A percentile compares a stretch with the other conserved stretches of the same genome.
phyloP scores from a whole-genome alignment of 2,113 vertebrate species.

The Heterotis niloticus region DNA sequence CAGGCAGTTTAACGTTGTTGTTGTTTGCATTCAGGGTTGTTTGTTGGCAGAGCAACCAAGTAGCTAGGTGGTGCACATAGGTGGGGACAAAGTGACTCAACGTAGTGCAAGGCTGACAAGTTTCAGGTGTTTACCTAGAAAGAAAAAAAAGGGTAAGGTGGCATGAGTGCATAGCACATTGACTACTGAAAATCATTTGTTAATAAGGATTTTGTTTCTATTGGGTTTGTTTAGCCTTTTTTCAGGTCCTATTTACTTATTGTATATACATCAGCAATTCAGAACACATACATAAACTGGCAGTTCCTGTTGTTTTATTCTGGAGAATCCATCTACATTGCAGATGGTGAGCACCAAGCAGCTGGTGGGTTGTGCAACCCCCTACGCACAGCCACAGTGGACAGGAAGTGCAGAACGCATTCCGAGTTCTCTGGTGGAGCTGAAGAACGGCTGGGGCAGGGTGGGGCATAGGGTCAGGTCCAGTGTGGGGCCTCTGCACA shows the following conservation, averaged over 20 bases:
- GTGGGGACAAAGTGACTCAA: neutral
- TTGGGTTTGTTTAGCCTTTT: neutral
- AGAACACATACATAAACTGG: neutral
- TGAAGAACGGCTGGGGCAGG: conserved; percentile 9
- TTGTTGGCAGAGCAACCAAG: neutral
- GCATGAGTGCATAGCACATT: neutral
- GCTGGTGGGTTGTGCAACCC: conserved; percentile 26
- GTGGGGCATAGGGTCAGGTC: neutral
- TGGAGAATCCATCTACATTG: conserved; percentile 19
- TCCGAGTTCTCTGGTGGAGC: neutral
- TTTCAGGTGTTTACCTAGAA: too few species aligned
- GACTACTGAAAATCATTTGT: neutral
- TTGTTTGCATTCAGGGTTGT: neutral
- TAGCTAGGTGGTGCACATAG: neutral
- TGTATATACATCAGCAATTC: neutral
- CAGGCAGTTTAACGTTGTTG: neutral
- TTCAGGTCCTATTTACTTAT: conserved; percentile 1
- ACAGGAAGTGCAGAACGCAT: neutral
- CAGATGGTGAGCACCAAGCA: neutral
- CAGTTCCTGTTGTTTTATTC: conserved; percentile 25
- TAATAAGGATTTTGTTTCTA: neutral
- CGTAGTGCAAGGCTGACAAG: too few species aligned
- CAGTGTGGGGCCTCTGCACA: neutral
- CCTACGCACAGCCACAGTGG: neutral
- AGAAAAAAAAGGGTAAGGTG: neutral